Percentiles rank a stretch among this genome's conserved stretches.
These are phyloP conservation scores for Drosophila pectinifera DNA, from an alignment of 1,140 invertebrate species.

Conservation along the genomic window DNA sequence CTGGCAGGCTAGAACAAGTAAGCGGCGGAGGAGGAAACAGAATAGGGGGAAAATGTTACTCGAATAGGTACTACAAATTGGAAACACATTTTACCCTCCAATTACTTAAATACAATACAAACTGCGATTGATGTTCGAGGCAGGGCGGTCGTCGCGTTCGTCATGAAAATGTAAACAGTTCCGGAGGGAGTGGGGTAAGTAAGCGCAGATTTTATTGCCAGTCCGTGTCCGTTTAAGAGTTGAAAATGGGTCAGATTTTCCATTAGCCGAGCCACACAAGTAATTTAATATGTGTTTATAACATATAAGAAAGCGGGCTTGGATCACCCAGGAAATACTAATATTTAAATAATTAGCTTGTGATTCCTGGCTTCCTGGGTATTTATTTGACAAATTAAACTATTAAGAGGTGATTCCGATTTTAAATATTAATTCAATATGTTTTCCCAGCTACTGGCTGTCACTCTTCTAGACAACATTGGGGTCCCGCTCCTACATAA, in stretches of 20 bases:
- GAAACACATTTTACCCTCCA: constrained; percentile 82
- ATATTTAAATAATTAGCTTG: not conserved
- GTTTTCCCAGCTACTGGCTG: not conserved
- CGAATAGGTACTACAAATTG: constrained; percentile 68
- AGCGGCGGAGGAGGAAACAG: constrained; percentile 5
- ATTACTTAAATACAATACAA: constrained; percentile 79
- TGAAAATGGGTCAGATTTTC: constrained; percentile 14
- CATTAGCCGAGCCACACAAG: not conserved
- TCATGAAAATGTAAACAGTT: constrained; percentile 14
- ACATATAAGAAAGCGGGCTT: too few relatives aligned
- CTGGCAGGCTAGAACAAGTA: not conserved
- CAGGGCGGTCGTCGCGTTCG: constrained; percentile 11
- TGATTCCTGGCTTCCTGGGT: too few relatives aligned
- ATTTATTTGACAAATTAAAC: too few relatives aligned
- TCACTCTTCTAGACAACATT: not conserved
- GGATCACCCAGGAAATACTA: not conserved
- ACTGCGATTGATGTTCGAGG: constrained; percentile 31
- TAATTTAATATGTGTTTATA: constrained; percentile 7
- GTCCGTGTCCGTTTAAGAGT: constrained; percentile 10
- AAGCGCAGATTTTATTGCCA: constrained; percentile 15
- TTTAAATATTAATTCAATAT: too few relatives aligned
- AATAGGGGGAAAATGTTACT: constrained; percentile 49
- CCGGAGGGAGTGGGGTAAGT: not conserved
- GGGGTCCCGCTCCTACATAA: not conserved
- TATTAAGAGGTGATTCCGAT: too few relatives aligned